Evolutionary conservation across 53 echinoderm and acorn worm species (phyloP), one percentile per base, ranked within the genome.

Genomic region (Hippasteria phrygiana): DNA sequence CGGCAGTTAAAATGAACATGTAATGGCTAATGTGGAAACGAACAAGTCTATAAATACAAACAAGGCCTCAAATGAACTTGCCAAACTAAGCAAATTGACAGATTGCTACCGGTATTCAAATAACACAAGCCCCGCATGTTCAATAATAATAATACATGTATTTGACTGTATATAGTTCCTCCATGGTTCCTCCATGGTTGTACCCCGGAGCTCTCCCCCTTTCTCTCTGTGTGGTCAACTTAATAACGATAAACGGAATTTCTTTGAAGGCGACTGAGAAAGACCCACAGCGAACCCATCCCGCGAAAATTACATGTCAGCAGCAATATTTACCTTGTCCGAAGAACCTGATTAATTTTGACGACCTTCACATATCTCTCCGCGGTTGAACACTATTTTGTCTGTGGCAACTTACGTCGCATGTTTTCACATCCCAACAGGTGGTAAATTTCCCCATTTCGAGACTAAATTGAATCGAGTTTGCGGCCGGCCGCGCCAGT

Each of bases 361-460:
- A 66, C 35, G 56, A 54, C 78, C 78, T 39, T 33, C n/a, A 35
- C 24, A 79, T 34, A 11, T 26, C 38, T 56, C 59, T 62, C 79
- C 79, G 24, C 18, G 11, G 37, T 56, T 40, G 27, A 24, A 59
- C 40, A 39, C 54, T 40, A 79, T 37, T 36, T 12, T 28, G n/a
- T 64, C 7, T 43, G 45, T 32, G 63, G 31, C 31, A 63, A 81
- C 62, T 37, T 64, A 42, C 27, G 65, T 43, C 42, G 43, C 18
- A 65, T 81, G 81, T 81, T 81, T 55, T 62, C 64, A 81, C 45
- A 81, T 43, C 81, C 45, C 65, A 31, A 66, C 81, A 81, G 81
- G 81, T 81, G 81, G 81, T 40, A 41, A 34, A 81, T 65, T 63
- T 81, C 65, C 62, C 64, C 81, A 81, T 81, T 81, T 81, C 24